Percentiles rank a stretch among this genome's conserved stretches.
phyloP scores from a whole-genome alignment of 35 echinoderm and acorn worm species.

The Apostichopus japonicus region DNA sequence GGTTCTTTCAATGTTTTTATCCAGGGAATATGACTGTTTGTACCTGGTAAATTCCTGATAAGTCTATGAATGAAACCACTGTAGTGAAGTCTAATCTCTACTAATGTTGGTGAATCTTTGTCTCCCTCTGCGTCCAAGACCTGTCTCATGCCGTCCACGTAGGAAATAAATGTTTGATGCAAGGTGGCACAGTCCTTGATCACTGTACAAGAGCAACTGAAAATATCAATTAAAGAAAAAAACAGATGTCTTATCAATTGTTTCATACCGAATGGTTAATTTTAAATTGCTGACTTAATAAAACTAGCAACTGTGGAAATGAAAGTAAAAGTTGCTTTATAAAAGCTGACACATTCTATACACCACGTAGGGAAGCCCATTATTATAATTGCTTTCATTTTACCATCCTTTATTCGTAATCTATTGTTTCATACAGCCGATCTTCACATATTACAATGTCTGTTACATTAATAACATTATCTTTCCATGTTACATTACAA shows the following conservation, averaged over 20 bases:
- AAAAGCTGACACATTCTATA: too few relatives aligned
- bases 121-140: conserved; percentile 92
- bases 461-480: too few relatives aligned
- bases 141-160: conserved; percentile 90
- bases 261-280: background rate
- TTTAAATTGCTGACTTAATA: too few relatives aligned
- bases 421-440: too few relatives aligned
- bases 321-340: background rate
- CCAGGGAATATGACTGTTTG: background rate
- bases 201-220: conserved; percentile 64
- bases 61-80: conserved; percentile 87
- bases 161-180: conserved; percentile 75
- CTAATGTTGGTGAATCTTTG: conserved; percentile 88
- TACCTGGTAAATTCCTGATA: conserved; percentile 94
- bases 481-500: too few relatives aligned
- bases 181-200: conserved; percentile 74
- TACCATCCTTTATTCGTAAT: too few relatives aligned
- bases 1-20: too few relatives aligned
- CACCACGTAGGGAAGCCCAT: too few relatives aligned
- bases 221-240: background rate
- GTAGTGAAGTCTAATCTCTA: conserved; percentile 96
- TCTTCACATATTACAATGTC: too few relatives aligned
- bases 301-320: background rate
- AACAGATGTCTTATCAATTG: background rate
- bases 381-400: too few relatives aligned